phyloP scores from a whole-genome alignment of 2,888 invertebrate genomes.

The Drosophila tripunctata region DNA sequence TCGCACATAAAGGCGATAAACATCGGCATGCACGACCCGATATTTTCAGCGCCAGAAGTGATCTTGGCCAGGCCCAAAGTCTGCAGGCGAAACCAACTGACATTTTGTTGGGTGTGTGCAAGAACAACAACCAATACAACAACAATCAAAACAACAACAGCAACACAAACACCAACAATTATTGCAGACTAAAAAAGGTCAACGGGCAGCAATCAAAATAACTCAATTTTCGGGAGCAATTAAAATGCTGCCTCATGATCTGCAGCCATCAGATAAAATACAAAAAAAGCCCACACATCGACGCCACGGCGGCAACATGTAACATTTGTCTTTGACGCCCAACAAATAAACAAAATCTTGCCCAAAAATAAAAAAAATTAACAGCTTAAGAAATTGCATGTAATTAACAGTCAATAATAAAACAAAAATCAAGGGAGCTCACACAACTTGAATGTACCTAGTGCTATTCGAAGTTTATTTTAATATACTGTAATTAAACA shows the following conservation, averaged over 20 bases:
- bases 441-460: no score
- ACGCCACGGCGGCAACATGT: slow-evolving; percentile 62
- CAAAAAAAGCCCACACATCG: slow-evolving; percentile 48
- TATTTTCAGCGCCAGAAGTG: slow-evolving; percentile 55
- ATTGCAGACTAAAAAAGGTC: slow-evolving; percentile 58
- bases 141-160: slow-evolving; percentile 12
- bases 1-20: slow-evolving; percentile 69
- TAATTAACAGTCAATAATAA: slow-evolving; percentile 71
- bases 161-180: background rate
- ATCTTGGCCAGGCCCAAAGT: slow-evolving; percentile 63
- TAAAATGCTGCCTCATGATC: slow-evolving; percentile 66
- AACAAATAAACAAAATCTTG: background rate
- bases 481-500: no score
- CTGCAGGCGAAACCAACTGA: slow-evolving; percentile 49
- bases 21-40: slow-evolving; percentile 62
- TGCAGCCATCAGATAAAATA: slow-evolving; percentile 49
- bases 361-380: background rate
- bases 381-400: slow-evolving; percentile 46
- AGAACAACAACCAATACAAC: slow-evolving; percentile 15
- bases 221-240: slow-evolving; percentile 77
- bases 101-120: slow-evolving; percentile 71
- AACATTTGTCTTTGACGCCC: slow-evolving; percentile 53
- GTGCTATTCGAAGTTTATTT: no score
- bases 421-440: no score
- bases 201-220: slow-evolving; percentile 78